Evolutionary conservation across 2,888 invertebrate genomes (phyloP), one percentile per base, ranked within the genome.

Genomic region (Lasioglossum vierecki): DNA sequence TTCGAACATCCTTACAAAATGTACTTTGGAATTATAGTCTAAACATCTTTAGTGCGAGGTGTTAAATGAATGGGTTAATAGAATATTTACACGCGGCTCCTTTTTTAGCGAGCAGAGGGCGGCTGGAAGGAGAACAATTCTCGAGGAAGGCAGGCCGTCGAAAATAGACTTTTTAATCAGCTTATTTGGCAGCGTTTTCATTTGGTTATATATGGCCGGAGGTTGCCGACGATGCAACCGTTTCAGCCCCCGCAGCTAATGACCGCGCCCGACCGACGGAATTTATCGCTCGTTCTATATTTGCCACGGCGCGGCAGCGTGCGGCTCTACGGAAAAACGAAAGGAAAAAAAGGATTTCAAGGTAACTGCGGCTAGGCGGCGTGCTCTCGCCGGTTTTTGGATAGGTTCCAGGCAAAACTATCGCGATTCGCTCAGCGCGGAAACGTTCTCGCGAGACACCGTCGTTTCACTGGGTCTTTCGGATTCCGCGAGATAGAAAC

Each of bases 111-210:
- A 35, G 76, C 46, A 26, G 60, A 60, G 60, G 5, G 8, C 68
- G 68, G 22, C 39, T 30, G 18, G 35, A 9, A 18, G 8, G 18
- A 35, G 26, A 26, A 26, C 30, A 8, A 18, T 18, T 30, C 18
- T 3, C 66, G 39, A 9, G 39, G 46, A 49, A 8, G 22, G 57
- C 6, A 18, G 39, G 30, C 68, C 44, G 35, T 18, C 73, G 72
- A 79, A 30, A 35, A 44, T 44, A 71, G 53, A 70, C 39, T 60
- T 82, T 85, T 87, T 86, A 90, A 91, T 91, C 89, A 83, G 88
- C 80, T 91, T 87, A 90, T 89, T 90, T 88, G 88, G 87, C 87
- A 87, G 86, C 79, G 84, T 88, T 91, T 91, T 92, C 89, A 88
- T 91, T 91, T 89, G 81, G 76, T 86, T 79, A 89, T 86, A 83